phyloP scores from a whole-genome alignment of 2,888 invertebrate genomes.

The Pollenia griseotomentosa region DNA sequence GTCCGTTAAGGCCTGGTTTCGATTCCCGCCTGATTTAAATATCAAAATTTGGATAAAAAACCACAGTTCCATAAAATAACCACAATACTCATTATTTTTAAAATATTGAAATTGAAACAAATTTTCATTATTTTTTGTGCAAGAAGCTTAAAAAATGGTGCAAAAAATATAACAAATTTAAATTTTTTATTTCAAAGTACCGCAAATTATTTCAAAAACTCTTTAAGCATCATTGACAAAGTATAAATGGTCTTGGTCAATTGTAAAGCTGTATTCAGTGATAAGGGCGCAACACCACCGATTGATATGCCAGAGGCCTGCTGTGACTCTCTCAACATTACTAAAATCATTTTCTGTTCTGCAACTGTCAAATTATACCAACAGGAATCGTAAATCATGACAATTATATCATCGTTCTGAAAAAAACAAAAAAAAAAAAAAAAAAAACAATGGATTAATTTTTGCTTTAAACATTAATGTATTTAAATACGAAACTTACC shows the following conservation, averaged over 20 bases:
- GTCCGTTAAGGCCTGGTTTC: too few species aligned
- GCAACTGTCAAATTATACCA: slow-evolving; percentile 76
- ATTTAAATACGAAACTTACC: neutral
- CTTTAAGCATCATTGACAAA: slow-evolving; percentile 72
- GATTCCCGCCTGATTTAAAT: too few species aligned
- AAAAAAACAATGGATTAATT: neutral
- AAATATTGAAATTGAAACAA: too few species aligned
- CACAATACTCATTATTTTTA: too few species aligned
- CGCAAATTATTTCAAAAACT: slow-evolving; percentile 41
- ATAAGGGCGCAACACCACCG: slow-evolving; percentile 75
- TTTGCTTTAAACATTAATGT: too few species aligned
- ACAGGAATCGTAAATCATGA: slow-evolving; percentile 74
- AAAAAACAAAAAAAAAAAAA: neutral
- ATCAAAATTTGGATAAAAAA: too few species aligned
- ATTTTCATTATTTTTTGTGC: too few species aligned
- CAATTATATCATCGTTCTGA: slow-evolving; percentile 46
- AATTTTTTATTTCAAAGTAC: too few species aligned
- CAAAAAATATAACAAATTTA: too few species aligned
- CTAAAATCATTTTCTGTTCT: slow-evolving; percentile 75
- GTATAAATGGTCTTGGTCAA: slow-evolving; percentile 76
- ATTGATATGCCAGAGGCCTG: slow-evolving; percentile 69
- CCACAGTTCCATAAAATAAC: too few species aligned
- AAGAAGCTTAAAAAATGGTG: too few species aligned
- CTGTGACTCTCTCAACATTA: slow-evolving; percentile 77
- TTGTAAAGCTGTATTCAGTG: slow-evolving; percentile 75